Conservation (phyloP, 2,888 invertebrate species). For the Volucella inflata region DNA sequence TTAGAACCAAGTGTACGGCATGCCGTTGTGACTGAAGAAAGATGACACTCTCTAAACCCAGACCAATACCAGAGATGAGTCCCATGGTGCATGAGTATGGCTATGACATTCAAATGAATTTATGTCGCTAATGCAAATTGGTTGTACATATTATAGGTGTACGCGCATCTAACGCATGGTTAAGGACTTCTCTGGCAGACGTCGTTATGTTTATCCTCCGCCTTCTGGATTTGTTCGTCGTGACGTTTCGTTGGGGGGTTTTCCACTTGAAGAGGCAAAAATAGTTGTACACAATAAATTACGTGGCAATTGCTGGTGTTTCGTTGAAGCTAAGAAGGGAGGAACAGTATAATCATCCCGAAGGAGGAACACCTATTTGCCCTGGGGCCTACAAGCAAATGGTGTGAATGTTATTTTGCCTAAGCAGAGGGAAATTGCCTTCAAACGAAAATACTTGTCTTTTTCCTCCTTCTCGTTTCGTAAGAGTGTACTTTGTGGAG, state of each 20-base stretch:
- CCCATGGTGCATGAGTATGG: constrained; percentile 18
- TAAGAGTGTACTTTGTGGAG: too few relatives aligned
- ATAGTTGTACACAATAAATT: constrained; percentile 63
- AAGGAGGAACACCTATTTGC: constrained; percentile 42
- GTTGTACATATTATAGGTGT: constrained; percentile 26
- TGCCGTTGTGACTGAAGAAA: constrained; percentile 5
- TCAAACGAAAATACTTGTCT: too few relatives aligned
- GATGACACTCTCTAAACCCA: constrained; percentile 51
- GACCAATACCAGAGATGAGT: not conserved
- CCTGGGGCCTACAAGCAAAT: constrained; percentile 33
- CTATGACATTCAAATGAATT: constrained; percentile 66
- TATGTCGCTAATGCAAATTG: constrained; percentile 66
- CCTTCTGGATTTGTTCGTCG: constrained; percentile 35
- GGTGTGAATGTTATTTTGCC: constrained; percentile 42
- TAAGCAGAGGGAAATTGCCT: constrained; percentile 9
- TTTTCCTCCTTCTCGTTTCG: too few relatives aligned
- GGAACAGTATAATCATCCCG: constrained; percentile 31
- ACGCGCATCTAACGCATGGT: constrained; percentile 20
- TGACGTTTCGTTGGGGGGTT: not conserved
- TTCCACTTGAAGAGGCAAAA: constrained; percentile 38
- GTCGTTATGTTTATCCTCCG: constrained; percentile 48
- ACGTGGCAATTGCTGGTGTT: constrained; percentile 59
- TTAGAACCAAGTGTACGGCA: not conserved
- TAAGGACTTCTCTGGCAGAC: constrained; percentile 33
- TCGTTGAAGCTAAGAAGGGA: constrained; percentile 4